phyloP scores from a whole-genome alignment of 2,113 vertebrate species.

The Malurus alboscapulatus region DNA sequence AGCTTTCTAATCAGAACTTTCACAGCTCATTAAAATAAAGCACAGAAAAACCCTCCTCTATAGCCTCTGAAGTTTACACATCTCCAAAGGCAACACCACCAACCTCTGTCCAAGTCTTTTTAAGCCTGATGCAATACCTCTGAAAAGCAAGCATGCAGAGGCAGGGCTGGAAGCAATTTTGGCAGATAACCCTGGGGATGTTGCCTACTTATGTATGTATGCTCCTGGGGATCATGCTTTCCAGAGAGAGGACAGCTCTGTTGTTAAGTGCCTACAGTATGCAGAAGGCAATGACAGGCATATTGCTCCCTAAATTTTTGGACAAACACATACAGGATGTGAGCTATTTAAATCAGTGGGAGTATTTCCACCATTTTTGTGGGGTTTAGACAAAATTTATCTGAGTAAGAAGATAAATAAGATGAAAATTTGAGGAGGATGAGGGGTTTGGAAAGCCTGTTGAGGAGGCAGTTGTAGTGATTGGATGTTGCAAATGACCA shows the following conservation, averaged over 20 bases:
- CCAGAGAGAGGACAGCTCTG: background rate
- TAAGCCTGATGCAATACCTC: background rate
- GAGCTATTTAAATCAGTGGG: background rate
- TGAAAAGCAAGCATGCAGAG: background rate
- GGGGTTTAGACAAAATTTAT: background rate
- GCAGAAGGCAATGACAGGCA: background rate
- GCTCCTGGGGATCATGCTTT: rapidly evolving
- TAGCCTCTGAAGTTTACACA: background rate
- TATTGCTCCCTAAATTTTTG: background rate
- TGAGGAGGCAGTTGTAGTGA: background rate
- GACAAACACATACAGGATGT: background rate
- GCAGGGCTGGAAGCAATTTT: background rate
- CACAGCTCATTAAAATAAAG: background rate
- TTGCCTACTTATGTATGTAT: background rate
- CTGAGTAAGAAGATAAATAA: background rate
- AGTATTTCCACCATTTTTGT: background rate
- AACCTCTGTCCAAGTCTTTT: background rate
- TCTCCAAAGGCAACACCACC: background rate
- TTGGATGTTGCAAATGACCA: background rate
- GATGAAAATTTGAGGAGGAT: background rate
- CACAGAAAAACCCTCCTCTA: background rate
- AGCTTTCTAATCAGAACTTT: background rate
- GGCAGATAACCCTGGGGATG: background rate
- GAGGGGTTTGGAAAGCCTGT: background rate
- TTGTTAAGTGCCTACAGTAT: background rate